phyloP scores from a whole-genome alignment of 2,888 invertebrate species.

The Pristionchus fissidentatus region DNA sequence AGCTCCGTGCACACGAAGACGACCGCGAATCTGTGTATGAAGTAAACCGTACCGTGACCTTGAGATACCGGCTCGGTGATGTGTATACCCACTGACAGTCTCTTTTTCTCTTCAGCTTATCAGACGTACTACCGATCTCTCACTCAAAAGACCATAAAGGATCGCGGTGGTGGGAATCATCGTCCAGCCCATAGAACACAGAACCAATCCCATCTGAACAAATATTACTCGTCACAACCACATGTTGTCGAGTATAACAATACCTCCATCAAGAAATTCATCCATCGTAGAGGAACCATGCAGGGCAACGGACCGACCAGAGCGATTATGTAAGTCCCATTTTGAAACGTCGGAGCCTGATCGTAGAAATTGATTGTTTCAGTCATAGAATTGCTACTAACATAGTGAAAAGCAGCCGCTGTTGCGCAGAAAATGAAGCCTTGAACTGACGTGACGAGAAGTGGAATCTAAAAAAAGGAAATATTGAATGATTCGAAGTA shows the following conservation, averaged over 20 bases:
- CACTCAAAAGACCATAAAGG: neutral
- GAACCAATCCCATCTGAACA: neutral
- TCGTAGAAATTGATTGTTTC: neutral
- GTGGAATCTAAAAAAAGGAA: neutral
- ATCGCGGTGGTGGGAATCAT: neutral
- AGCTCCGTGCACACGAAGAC: neutral
- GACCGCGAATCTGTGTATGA: neutral
- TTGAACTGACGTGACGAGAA: neutral
- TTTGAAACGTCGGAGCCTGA: neutral
- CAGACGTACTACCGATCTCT: neutral
- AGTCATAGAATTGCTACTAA: neutral
- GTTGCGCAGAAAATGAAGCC: neutral
- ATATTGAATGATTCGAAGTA: neutral
- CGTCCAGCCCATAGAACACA: neutral
- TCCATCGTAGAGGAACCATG: neutral
- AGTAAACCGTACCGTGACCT: neutral
- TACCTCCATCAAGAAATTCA: neutral
- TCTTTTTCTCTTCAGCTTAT: too few relatives aligned
- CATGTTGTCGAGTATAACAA: neutral
- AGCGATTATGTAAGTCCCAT: constrained; percentile 2
- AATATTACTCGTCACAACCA: neutral
- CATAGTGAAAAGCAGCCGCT: neutral
- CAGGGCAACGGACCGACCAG: neutral
- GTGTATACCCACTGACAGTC: too few relatives aligned
- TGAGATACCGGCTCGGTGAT: too few relatives aligned